phyloP scores from a whole-genome alignment of 2,888 invertebrate genomes.

The Argynnis bischoffii region DNA sequence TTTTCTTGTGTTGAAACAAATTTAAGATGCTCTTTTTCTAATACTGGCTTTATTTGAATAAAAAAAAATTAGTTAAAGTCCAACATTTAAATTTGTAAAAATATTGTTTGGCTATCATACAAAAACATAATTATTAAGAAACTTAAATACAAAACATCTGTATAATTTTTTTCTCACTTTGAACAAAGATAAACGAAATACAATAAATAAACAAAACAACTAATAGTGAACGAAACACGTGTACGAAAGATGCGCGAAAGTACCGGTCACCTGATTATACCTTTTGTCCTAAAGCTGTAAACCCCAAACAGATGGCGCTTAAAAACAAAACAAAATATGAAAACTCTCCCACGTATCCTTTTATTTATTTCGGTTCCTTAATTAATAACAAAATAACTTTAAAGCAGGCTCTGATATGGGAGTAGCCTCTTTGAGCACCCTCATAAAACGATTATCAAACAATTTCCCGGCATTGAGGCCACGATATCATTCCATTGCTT shows the following conservation, averaged over 20 bases:
- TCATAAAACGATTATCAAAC: constrained; percentile 80
- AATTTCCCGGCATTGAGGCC: constrained; percentile 61
- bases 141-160: constrained; percentile 60
- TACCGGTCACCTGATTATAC: constrained; percentile 61
- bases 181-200: constrained; percentile 43
- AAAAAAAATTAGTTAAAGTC: not conserved
- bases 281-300: constrained; percentile 60
- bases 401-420: constrained; percentile 63
- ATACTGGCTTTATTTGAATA: constrained; percentile 2
- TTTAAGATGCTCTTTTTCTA: constrained; percentile 62
- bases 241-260: constrained; percentile 61
- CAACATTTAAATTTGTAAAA: not conserved
- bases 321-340: constrained; percentile 52
- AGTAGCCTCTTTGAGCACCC: constrained; percentile 71
- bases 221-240: constrained; percentile 57
- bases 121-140: not conserved
- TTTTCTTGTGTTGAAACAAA: constrained; percentile 71
- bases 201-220: constrained; percentile 51
- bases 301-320: constrained; percentile 65
- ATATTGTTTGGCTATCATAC: not conserved
- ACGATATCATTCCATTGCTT: constrained; percentile 61
- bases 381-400: constrained; percentile 70
- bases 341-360: constrained; percentile 75
- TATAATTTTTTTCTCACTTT: constrained; percentile 56
- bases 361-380: constrained; percentile 60